Base-by-base conservation (phyloP, 2,797 vertebrate species). In the Propithecus perrieri region DNA sequence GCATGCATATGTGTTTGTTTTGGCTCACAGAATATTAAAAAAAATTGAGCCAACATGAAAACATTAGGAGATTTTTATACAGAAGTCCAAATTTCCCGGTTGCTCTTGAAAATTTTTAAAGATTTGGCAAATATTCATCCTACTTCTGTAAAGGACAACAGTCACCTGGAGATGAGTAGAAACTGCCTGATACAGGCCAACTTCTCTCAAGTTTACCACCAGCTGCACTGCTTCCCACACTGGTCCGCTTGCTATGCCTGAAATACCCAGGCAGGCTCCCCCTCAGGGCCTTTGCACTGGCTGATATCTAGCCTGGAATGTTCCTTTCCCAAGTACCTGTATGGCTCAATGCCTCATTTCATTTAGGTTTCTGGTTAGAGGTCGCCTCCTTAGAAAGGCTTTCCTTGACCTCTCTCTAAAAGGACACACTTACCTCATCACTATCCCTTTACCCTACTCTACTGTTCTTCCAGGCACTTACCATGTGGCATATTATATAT, bases 1-100 rank as follows among this genome's bases (percentile, higher is more conserved):
- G 67, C 71, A 86, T 86, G 33, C 38, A 59, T 71, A 71, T 55
- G n/a, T 94, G 30, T 94, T 94, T 91, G 57, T 94, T 96, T 93
- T 95, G 75, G 24, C 63, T 95, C 57, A 79, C 4, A 83, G 55
- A 83, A 55, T 91, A 48, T 96, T 93, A 95, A 12, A 67, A 95
- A 95, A 92, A 89, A 48, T 57, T 79, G 72, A 95, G 65, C 26
- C 53, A 96, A 75, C 2, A 30, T 55, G 12, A 75, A 89, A 86
- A 87, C 65, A 92, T 84, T 67, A 78, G 11, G 38, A 67, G n/a
- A 91, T 76, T 85, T 59, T 96, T 53, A 94, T 83, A 30, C n/a
- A 43, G 65, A 96, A 92, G 63, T 46, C 17, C 61, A 79, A 43
- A 69, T 89, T 74, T 85, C 35, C 50, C 28, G 46, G 55, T 94